These are phyloP conservation scores for Lordiphosa fenestrarum DNA, from an alignment of 2,888 invertebrate species.

Conservation along the genomic window DNA sequence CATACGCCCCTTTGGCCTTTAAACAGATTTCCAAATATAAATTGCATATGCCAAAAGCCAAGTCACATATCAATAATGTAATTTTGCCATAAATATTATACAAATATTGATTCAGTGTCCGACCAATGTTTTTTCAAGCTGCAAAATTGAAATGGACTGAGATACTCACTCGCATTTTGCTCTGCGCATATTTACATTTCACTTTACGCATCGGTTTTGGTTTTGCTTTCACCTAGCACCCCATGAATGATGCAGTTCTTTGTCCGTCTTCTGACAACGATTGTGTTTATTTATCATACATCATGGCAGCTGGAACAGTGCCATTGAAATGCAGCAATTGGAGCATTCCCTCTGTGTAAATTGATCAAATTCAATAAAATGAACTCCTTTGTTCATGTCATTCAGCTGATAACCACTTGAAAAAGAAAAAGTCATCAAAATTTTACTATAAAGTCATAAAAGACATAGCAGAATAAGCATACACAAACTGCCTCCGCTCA, in stretches of 20 bases:
- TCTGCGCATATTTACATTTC: conserved; percentile 3
- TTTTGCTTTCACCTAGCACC: not conserved
- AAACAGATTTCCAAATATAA: conserved; percentile 7
- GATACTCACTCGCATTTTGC: conserved; percentile 1
- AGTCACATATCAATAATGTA: conserved; percentile 18
- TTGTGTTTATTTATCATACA: not conserved
- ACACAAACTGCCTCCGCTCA: no score
- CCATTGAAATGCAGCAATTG: no score
- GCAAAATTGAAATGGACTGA: conserved; percentile 8
- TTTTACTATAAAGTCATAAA: no score
- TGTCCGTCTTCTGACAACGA: conserved; percentile 4
- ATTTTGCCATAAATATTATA: conserved; percentile 38
- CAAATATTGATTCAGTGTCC: conserved; percentile 34
- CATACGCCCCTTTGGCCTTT: conserved; percentile 28
- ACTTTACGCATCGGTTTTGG: conserved; percentile 3
- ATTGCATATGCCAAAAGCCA: no score
- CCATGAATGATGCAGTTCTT: conserved; percentile 3
- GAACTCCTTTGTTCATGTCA: no score
- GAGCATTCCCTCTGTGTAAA: no score
- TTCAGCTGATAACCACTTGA: no score
- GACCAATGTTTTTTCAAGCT: conserved; percentile 4
- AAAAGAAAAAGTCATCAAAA: no score
- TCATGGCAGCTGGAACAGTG: no score
- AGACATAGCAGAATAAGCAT: no score
- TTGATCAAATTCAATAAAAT: no score